Evolutionary conservation across 2,888 invertebrate genomes (phyloP).

Genomic region (Plemyria rubiginata): DNA sequence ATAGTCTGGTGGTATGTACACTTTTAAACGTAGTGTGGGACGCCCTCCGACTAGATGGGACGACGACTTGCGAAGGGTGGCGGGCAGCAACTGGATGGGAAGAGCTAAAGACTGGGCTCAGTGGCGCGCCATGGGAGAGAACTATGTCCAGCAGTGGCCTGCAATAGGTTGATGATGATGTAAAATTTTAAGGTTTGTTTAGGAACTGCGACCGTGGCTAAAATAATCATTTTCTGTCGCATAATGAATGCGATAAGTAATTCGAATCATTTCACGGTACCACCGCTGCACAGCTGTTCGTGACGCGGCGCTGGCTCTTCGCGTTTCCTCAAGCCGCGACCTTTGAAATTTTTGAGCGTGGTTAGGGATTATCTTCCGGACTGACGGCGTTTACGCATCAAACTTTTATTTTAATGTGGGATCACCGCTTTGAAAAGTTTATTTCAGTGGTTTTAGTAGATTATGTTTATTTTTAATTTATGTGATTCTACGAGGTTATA

Average conservation of each 20-base stretch:
- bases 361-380: conserved; percentile 34
- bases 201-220: neutral
- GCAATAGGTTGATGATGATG: too few species aligned
- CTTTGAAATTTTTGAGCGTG: conserved; percentile 44
- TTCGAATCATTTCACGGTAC: conserved; percentile 24
- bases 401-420: conserved; percentile 18
- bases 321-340: conserved; percentile 48
- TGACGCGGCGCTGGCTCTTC: conserved; percentile 27
- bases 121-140: too few species aligned
- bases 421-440: conserved; percentile 19
- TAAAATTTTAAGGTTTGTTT: neutral
- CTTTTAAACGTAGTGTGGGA: too few species aligned
- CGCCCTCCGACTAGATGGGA: too few species aligned
- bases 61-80: too few species aligned
- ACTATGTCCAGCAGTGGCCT: too few species aligned
- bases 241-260: conserved; percentile 11
- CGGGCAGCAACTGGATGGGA: too few species aligned
- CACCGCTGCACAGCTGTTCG: conserved; percentile 37
- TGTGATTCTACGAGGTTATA: conserved; percentile 13
- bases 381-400: conserved; percentile 24
- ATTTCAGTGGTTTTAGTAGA: conserved; percentile 27
- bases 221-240: neutral
- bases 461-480: conserved; percentile 29
- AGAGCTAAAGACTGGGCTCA: too few species aligned
- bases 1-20: too few species aligned